Percentiles rank a stretch among this genome's conserved stretches.
phyloP scores from a whole-genome alignment of 2,797 vertebrate species.

The Cuniculus paca region DNA sequence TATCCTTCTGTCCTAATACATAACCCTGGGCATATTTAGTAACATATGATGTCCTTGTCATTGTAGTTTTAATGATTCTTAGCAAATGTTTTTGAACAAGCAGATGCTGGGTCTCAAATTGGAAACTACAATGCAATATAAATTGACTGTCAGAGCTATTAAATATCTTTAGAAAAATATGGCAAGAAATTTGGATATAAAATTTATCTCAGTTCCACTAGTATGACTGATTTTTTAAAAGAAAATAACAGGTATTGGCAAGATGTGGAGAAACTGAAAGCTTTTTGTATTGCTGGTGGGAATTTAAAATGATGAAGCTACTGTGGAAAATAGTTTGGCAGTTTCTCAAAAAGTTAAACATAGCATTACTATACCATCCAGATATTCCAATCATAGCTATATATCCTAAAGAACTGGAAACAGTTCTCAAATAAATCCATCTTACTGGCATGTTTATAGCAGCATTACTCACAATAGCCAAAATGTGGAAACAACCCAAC shows the following conservation, averaged over 20 bases:
- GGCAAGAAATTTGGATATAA: slow-evolving; percentile 12
- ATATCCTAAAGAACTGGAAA: background rate
- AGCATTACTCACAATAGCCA: background rate
- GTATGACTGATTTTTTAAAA: background rate
- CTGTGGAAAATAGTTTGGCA: background rate
- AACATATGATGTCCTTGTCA: background rate
- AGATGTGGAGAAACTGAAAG: background rate
- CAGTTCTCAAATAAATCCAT: background rate
- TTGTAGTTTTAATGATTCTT: background rate
- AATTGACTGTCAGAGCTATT: background rate
- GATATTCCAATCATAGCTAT: background rate
- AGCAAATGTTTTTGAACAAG: slow-evolving; percentile 23
- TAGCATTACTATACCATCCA: background rate
- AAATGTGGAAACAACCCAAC: background rate
- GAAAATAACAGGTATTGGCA: background rate
- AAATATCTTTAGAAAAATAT: slow-evolving; percentile 20
- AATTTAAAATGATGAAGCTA: background rate
- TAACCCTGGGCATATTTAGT: background rate
- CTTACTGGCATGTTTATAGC: background rate
- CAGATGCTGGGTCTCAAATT: background rate
- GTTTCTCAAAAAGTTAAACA: background rate
- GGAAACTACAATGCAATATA: slow-evolving; percentile 13
- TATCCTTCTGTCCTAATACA: background rate
- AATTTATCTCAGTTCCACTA: background rate
- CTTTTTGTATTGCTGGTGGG: background rate